phyloP scores from a whole-genome alignment of 1,140 invertebrate genomes.

The Drosophila bifasciata region DNA sequence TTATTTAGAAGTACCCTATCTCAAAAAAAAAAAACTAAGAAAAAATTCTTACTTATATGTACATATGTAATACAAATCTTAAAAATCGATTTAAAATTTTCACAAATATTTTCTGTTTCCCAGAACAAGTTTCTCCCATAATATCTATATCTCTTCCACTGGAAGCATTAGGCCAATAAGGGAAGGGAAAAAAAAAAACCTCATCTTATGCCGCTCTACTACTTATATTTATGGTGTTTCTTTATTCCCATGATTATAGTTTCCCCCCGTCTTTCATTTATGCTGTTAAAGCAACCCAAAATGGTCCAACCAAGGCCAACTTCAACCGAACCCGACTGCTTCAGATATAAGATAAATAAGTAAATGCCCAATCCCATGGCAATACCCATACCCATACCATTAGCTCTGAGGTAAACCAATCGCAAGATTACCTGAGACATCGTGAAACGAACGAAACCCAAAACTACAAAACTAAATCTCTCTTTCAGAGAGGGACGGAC shows the following conservation, averaged over 20 bases:
- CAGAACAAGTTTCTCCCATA: too few relatives aligned
- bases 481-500: slow-evolving; percentile 12
- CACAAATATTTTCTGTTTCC: too few relatives aligned
- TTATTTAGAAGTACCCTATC: too few relatives aligned
- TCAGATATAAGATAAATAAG: slow-evolving; percentile 56
- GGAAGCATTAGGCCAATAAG: background rate
- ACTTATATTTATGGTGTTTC: slow-evolving; percentile 19
- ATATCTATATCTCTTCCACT: too few relatives aligned
- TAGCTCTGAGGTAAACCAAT: slow-evolving; percentile 60
- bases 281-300: slow-evolving; percentile 30
- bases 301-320: slow-evolving; percentile 46
- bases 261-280: slow-evolving; percentile 39
- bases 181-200: slow-evolving; percentile 17
- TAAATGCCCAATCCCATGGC: slow-evolving; percentile 33
- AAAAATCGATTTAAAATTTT: too few relatives aligned
- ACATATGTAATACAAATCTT: too few relatives aligned
- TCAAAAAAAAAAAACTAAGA: too few relatives aligned
- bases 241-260: slow-evolving; percentile 39
- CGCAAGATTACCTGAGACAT: slow-evolving; percentile 57
- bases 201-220: background rate
- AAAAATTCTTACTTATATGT: too few relatives aligned
- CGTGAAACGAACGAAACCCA: slow-evolving; percentile 54
- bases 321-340: slow-evolving; percentile 43
- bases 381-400: slow-evolving; percentile 20
- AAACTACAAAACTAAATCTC: slow-evolving; percentile 57